phyloP scores from a whole-genome alignment of 2,113 vertebrate genomes.

The Ancistrus triradiatus region DNA sequence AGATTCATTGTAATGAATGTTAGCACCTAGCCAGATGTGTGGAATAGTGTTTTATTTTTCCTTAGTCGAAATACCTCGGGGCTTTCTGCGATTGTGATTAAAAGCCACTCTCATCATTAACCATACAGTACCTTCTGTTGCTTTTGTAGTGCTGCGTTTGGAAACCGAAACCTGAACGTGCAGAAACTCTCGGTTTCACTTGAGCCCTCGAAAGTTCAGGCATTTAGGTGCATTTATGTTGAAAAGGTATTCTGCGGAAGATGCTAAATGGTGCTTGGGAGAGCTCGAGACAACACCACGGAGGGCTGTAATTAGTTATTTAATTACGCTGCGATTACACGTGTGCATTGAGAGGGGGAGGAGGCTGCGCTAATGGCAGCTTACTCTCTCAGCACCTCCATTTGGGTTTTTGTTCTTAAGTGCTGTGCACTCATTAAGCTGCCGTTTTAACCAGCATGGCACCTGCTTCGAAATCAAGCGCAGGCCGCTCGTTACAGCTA shows the following conservation, averaged over 20 bases:
- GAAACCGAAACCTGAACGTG: background rate
- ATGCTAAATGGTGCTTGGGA: constrained; percentile 30
- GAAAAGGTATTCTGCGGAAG: constrained; percentile 35
- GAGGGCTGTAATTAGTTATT: constrained; percentile 55
- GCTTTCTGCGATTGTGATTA: too few relatives aligned
- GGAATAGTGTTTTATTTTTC: too few relatives aligned
- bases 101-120: too few relatives aligned
- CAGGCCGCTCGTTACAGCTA: constrained; percentile 67
- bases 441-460: constrained; percentile 63
- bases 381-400: constrained; percentile 52
- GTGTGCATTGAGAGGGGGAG: constrained; percentile 38
- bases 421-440: constrained; percentile 69
- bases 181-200: background rate
- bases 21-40: constrained; percentile 66
- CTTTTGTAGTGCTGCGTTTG: background rate
- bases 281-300: constrained; percentile 41
- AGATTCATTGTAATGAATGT: constrained; percentile 72
- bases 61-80: too few relatives aligned
- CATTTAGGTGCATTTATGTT: constrained; percentile 6
- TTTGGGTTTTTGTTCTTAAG: constrained; percentile 55
- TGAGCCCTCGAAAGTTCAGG: background rate
- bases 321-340: constrained; percentile 49
- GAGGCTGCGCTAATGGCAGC: constrained; percentile 55
- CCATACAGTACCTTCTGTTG: too few relatives aligned
- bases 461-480: constrained; percentile 66